Percentiles rank a stretch among this genome's conserved stretches.
phyloP scores from a whole-genome alignment of 1,140 invertebrate species.

The Anastrepha ludens region DNA sequence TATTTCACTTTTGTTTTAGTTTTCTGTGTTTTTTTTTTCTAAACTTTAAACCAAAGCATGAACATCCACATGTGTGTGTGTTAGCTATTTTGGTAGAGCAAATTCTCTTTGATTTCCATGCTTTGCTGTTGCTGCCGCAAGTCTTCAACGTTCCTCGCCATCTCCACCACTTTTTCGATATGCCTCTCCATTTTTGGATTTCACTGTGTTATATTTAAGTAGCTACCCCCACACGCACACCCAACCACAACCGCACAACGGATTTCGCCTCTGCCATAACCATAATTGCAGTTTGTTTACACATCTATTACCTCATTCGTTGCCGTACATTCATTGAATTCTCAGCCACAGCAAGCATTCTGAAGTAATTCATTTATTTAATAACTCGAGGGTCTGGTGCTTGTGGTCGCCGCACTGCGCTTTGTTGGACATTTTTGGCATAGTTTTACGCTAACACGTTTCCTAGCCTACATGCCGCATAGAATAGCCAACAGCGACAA shows the following conservation, averaged over 20 bases:
- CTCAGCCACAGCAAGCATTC: background rate
- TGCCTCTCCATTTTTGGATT: background rate
- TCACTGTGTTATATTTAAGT: background rate
- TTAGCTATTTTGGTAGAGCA: background rate
- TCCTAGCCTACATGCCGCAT: background rate
- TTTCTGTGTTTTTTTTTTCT: too few relatives aligned
- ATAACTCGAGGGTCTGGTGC: background rate
- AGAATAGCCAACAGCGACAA: background rate
- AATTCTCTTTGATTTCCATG: background rate
- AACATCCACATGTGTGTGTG: background rate
- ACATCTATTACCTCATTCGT: background rate
- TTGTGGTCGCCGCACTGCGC: background rate
- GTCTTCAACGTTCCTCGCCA: background rate
- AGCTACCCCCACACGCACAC: background rate
- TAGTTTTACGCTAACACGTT: background rate
- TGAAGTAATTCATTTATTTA: background rate
- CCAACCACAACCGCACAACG: too few relatives aligned
- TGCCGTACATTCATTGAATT: background rate
- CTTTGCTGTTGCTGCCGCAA: background rate
- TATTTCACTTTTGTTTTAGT: too few relatives aligned
- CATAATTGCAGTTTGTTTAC: conserved; percentile 28
- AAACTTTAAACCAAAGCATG: background rate
- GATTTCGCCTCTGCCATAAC: background rate
- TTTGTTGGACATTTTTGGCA: background rate
- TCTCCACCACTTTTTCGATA: background rate